Base-by-base conservation (phyloP, 2,797 vertebrate genomes). In the Podarcis lilfordi region DNA sequence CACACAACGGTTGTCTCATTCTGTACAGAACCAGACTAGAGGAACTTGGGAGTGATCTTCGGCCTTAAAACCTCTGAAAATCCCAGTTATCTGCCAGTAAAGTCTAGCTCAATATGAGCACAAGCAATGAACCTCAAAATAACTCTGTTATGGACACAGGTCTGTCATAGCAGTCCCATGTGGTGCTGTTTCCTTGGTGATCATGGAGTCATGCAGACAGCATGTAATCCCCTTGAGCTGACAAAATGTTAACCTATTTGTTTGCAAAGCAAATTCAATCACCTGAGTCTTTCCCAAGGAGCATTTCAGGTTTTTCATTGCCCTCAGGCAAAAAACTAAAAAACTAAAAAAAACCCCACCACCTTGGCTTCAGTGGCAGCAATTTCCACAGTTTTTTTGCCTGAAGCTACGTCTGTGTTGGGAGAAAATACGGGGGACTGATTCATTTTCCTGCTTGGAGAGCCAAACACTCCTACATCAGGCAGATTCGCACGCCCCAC, bases 241-340 rank as follows among this genome's bases (percentile, higher is more conserved):
- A 88, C 45, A 90, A 89, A 92, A 88, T 3, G 6, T 89, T 89
- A 93, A 82, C 25, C 32, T n/a, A 29, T 87, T 80, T 74, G 40
- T 91, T 92, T 80, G 40, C 45, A 80, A 91, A 89, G 71, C 0
- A 0, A 86, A 50, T 86, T 89, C 0, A 0, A 74, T 80, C 77
- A 90, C 19, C 37, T 21, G 84, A 40, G 78, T 77, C 80, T 77
- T 66, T 72, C 59, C 50, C 6, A 43, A 0, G 0, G n/a, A 69
- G 83, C 86, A 15, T 64, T 90, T 72, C 66, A 6, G 43, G 61
- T 74, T 90, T 84, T 90, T 69, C n/a, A 61, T 59, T 91, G 87
- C 75, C 89, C 45, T 55, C n/a, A 74, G 89, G 90, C 81, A 88
- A 15, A 1, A 40, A 59, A 9, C 10, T 8, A 17, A 59, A 21